Conservation (phyloP, 2,888 invertebrate genomes). For the Sinohyriopsis cumingii region DNA sequence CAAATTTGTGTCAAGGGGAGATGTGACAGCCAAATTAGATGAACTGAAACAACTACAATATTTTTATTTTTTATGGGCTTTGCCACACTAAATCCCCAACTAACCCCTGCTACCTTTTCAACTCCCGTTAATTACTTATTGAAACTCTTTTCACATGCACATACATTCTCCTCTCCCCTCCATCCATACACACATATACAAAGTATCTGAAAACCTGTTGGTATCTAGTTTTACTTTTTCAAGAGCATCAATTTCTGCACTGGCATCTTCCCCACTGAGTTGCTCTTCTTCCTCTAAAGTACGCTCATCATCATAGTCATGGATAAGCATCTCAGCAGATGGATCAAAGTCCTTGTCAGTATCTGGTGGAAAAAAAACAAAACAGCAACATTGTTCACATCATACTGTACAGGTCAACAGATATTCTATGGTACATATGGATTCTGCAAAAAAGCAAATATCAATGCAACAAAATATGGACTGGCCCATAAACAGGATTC, state of each 20-base stretch:
- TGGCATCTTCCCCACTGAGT: slow-evolving; percentile 84
- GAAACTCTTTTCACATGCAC: not conserved
- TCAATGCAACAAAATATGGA: not conserved
- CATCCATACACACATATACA: too few species aligned
- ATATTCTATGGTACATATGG: not conserved
- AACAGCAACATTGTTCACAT: not conserved
- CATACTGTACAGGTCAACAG: not conserved
- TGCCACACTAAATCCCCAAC: too few species aligned
- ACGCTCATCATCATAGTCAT: slow-evolving; percentile 97
- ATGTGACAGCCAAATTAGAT: too few species aligned
- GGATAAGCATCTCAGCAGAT: slow-evolving; percentile 95
- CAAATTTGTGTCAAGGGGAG: too few species aligned
- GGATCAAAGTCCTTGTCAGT: slow-evolving; percentile 84
- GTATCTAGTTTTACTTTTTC: slow-evolving; percentile 78
- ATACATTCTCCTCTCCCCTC: too few species aligned
- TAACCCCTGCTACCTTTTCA: not conserved
- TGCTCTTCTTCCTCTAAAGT: slow-evolving; percentile 98
- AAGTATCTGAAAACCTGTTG: too few species aligned
- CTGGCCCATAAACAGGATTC: not conserved
- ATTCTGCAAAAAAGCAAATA: not conserved
- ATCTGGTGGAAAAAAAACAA: slow-evolving; percentile 42
- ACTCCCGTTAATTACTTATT: not conserved
- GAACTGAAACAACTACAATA: too few species aligned
- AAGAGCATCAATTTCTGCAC: slow-evolving; percentile 90
- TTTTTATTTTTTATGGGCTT: too few species aligned